Percentiles rank a stretch among this genome's conserved stretches.
phyloP scores from a whole-genome alignment of 2,888 invertebrate genomes.

The Plagiodera versicolora region DNA sequence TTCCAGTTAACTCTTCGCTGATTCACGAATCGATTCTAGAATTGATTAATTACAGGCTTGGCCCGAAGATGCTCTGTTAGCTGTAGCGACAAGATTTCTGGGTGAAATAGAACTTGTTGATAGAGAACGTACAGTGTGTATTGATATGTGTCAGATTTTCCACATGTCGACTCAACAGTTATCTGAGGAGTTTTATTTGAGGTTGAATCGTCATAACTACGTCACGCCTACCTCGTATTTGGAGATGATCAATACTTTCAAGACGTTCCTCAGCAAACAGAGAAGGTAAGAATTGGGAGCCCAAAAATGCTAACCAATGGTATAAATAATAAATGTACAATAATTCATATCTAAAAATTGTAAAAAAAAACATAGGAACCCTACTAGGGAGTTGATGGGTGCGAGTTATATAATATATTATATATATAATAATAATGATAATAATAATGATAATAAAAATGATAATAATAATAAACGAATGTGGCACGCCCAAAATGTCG shows the following conservation, averaged over 20 bases:
- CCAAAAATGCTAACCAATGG: too few species aligned
- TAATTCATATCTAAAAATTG: too few species aligned
- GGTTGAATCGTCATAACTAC: slow-evolving; percentile 79
- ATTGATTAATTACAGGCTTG: slow-evolving; percentile 64
- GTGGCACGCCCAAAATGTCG: too few species aligned
- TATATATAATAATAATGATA: too few species aligned
- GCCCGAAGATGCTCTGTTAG: slow-evolving; percentile 90
- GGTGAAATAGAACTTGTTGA: slow-evolving; percentile 77
- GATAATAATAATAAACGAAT: too few species aligned
- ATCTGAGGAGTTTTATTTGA: slow-evolving; percentile 65
- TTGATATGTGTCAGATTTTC: slow-evolving; percentile 87
- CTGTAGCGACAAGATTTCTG: slow-evolving; percentile 83
- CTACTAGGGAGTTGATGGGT: too few species aligned
- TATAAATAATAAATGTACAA: too few species aligned
- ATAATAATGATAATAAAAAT: too few species aligned
- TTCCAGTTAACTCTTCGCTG: too few species aligned
- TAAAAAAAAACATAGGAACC: too few species aligned
- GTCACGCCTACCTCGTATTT: slow-evolving; percentile 93
- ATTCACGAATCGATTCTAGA: too few species aligned
- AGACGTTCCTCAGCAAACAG: slow-evolving; percentile 73
- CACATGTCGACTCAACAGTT: slow-evolving; percentile 80
- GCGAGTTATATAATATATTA: too few species aligned
- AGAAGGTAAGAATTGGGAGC: slow-evolving; percentile 68
- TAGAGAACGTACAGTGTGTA: slow-evolving; percentile 74
- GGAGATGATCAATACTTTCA: slow-evolving; percentile 89